Evolutionary conservation across 2,113 vertebrate species (phyloP), one percentile per base, ranked within the genome.

Genomic region (Pterophyllum scalare): DNA sequence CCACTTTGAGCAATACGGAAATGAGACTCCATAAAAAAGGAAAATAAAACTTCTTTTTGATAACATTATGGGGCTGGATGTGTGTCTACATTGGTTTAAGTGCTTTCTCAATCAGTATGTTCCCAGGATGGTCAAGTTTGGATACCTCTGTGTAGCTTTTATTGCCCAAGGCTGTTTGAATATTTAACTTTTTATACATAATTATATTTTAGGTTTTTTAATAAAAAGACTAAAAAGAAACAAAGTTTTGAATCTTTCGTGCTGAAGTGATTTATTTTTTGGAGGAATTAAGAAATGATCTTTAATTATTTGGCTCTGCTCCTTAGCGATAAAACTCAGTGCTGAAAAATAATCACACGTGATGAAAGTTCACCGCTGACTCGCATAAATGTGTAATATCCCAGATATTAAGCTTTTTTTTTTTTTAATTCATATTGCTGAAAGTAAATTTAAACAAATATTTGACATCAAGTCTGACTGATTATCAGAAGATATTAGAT

Each of bases 1-100:
- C 86, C 46, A 38, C 88, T 84, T 90, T 82, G 54, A 90, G 82
- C 93, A 94, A 90, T 83, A 56, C 62, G 65, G 90, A 93, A 94
- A 93, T 92, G 86, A 93, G 87, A 85, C 88, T 88, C 89, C 65
- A 92, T 93, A 92, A 94, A 95, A 72, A 94, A 79, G 28, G 24
- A 59, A 91, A 93, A 77, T 83, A 88, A 88, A 93, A 64, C 28
- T 40, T 80, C 12, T 60, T 84, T 91, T 87, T 84, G 77, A 91
- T 82, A 79, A 84, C 75, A 64, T 91, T 87, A 78, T 81, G 20
- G 20, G 79, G 59, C 46, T 87, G 31, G 43, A 35, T 77, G 83
- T 46, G 76, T 35, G 72, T 59, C 24, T 43, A 31, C 31, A 67
- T 17, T 70, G 56, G 74, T 81, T 70, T 91, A 82, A 89, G 81